These are phyloP conservation scores for Mimas tiliae DNA, from an alignment of 2,888 invertebrate species.

Conservation along the genomic window DNA sequence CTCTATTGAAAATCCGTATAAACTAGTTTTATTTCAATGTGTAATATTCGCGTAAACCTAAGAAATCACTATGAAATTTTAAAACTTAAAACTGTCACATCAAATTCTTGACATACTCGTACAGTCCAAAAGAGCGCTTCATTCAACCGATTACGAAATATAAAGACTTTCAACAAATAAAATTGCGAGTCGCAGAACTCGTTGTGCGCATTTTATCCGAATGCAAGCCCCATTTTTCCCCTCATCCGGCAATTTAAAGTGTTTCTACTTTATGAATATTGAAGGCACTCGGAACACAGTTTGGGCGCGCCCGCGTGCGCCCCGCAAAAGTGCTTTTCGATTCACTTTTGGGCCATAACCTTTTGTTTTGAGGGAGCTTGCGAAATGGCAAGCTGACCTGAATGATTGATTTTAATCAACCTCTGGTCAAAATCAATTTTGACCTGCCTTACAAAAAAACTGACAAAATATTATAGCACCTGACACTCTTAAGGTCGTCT, in stretches of 20 bases:
- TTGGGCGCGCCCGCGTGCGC: conserved; percentile 1
- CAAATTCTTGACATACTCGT: background rate
- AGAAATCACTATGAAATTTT: no score
- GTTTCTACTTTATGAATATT: conserved; percentile 33
- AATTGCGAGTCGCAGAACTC: background rate
- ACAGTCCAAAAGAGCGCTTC: background rate
- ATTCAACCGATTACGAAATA: conserved; percentile 14
- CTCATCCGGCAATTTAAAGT: conserved; percentile 20
- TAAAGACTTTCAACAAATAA: conserved; percentile 3
- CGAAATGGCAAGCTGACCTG: background rate
- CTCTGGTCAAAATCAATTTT: no score
- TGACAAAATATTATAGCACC: no score
- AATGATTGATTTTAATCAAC: conserved; percentile 5
- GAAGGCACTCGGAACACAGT: conserved; percentile 28
- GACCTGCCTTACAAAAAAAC: no score
- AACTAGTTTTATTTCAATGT: no score
- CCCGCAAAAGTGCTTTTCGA: conserved; percentile 9
- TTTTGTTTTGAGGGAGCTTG: background rate
- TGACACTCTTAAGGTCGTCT: no score
- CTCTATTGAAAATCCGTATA: no score
- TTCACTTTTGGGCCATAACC: conserved; percentile 13
- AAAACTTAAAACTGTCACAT: no score
- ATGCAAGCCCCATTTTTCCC: conserved; percentile 21
- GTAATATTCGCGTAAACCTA: no score
- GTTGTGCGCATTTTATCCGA: conserved; percentile 14